Evolutionary conservation across 2,113 vertebrate genomes (phyloP).

Genomic region (Brachionichthys hirsutus): DNA sequence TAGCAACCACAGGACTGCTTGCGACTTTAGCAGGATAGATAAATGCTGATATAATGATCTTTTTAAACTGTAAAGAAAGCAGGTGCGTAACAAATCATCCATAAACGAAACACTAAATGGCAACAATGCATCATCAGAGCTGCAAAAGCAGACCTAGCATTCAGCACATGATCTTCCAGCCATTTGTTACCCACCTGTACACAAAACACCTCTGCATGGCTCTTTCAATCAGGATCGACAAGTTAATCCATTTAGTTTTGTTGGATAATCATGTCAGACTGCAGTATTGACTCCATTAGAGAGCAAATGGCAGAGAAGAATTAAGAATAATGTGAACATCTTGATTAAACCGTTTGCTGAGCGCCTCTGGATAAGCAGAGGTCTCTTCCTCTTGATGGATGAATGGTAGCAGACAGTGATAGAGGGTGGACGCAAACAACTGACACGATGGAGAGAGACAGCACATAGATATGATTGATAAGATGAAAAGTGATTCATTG

Average conservation of each 20-base stretch:
- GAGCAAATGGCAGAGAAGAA: slow-evolving; percentile 31
- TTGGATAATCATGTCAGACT: slow-evolving; percentile 18
- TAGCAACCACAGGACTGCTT: neutral
- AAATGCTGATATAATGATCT: no score
- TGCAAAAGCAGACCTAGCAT: neutral
- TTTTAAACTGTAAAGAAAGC: no score
- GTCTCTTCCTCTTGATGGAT: slow-evolving; percentile 59
- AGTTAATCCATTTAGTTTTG: slow-evolving; percentile 12
- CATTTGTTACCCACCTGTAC: neutral
- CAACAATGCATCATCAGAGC: neutral
- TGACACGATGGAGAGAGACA: slow-evolving; percentile 58
- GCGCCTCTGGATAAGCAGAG: slow-evolving; percentile 52
- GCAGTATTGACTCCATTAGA: slow-evolving; percentile 10
- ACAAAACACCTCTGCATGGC: neutral
- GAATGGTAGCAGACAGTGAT: slow-evolving; percentile 53
- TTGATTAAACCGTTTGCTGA: slow-evolving; percentile 56
- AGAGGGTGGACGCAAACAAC: slow-evolving; percentile 50
- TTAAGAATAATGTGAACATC: slow-evolving; percentile 37
- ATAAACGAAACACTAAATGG: neutral
- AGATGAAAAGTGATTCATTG: slow-evolving; percentile 68
- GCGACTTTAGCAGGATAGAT: no score
- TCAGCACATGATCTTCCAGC: neutral
- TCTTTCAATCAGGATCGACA: slow-evolving; percentile 1
- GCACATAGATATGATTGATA: slow-evolving; percentile 65
- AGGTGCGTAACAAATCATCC: no score